These are phyloP conservation scores for Osmerus mordax DNA, from an alignment of 2,113 vertebrate species.

Conservation along the genomic window DNA sequence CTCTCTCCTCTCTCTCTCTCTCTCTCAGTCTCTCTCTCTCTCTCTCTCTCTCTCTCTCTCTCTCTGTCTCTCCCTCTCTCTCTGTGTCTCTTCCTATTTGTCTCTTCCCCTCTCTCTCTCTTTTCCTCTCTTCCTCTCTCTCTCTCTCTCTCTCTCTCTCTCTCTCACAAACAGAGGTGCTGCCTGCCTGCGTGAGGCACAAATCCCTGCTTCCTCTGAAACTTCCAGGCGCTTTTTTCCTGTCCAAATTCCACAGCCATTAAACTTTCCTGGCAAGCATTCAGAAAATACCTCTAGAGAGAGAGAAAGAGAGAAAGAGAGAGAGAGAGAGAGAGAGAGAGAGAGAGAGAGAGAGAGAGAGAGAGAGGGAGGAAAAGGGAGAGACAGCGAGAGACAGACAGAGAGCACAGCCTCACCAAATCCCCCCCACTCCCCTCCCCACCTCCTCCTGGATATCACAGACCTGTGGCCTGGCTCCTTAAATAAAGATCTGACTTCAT, in stretches of 20 bases:
- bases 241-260: constrained; percentile 95
- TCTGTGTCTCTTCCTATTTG: not conserved
- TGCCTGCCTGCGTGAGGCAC: constrained; percentile 75
- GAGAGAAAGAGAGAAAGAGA: constrained; percentile 37
- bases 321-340: constrained; percentile 49
- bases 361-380: not conserved
- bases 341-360: constrained; percentile 20
- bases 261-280: constrained; percentile 89
- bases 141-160: not conserved
- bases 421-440: constrained; percentile 57
- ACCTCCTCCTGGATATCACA: constrained; percentile 71
- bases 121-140: not conserved
- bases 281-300: constrained; percentile 76
- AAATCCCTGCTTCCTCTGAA: constrained; percentile 89
- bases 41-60: not conserved
- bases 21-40: constrained; percentile 1
- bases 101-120: not conserved
- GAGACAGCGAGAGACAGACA: not conserved
- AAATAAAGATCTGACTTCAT: constrained; percentile 78
- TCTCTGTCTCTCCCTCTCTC: constrained; percentile 19
- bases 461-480: constrained; percentile 68
- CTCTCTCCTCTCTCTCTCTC: not conserved
- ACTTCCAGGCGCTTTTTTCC: constrained; percentile 85
- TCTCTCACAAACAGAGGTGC: constrained; percentile 78
- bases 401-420: constrained; percentile 5